A percentile compares a stretch with the other conserved stretches of the same genome.
These are phyloP conservation scores for Penaeus chinensis DNA, from an alignment of 1,140 invertebrate species.

Conservation along the genomic window DNA sequence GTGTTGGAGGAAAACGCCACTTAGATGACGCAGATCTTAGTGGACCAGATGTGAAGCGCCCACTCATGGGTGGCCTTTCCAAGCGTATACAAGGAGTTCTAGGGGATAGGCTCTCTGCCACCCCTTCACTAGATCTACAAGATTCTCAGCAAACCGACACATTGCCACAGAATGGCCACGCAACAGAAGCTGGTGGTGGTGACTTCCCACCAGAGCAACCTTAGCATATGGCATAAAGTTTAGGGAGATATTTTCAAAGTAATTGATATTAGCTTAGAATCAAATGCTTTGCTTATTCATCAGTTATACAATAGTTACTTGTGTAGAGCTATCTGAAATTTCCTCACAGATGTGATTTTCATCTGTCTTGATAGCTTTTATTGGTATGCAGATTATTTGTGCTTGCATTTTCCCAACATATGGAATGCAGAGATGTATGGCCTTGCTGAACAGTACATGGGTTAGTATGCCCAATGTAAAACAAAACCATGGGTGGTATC, in stretches of 20 bases:
- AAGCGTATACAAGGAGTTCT: constrained; percentile 44
- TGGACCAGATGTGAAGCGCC: constrained; percentile 41
- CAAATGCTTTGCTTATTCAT: constrained; percentile 23
- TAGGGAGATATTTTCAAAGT: constrained; percentile 1
- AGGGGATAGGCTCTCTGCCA: constrained; percentile 27
- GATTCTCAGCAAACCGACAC: constrained; percentile 4
- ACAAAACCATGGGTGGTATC: too few species aligned
- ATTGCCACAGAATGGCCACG: constrained; percentile 53
- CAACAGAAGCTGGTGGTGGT: constrained; percentile 38
- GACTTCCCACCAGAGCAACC: constrained; percentile 36
- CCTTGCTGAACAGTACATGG: too few species aligned
- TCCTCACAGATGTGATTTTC: too few species aligned
- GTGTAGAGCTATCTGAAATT: background rate
- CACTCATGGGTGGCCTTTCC: constrained; percentile 33
- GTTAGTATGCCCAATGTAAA: too few species aligned
- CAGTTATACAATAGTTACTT: constrained; percentile 1
- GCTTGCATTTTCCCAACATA: too few species aligned
- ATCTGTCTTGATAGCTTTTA: too few species aligned
- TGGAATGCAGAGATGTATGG: too few species aligned
- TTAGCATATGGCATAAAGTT: background rate
- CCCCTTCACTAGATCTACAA: constrained; percentile 37
- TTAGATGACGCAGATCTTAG: constrained; percentile 39
- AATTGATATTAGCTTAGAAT: constrained; percentile 7
- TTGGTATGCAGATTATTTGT: too few species aligned
- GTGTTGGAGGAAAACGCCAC: constrained; percentile 40